Percentiles rank a stretch among this genome's conserved stretches.
These are phyloP conservation scores for Nasonia giraulti DNA, from an alignment of 1,140 invertebrate genomes.

Conservation along the genomic window DNA sequence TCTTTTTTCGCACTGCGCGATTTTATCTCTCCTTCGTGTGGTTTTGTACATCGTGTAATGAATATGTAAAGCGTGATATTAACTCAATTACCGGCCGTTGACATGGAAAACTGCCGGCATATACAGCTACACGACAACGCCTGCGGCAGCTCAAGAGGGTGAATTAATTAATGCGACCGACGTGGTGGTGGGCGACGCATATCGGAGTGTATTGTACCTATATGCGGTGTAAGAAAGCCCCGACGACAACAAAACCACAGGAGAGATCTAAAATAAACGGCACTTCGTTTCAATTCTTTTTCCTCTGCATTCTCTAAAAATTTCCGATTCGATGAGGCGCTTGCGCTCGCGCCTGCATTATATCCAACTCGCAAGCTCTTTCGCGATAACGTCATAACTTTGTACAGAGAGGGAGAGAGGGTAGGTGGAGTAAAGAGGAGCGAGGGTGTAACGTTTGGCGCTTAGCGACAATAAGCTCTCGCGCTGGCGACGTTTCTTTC, in stretches of 20 bases:
- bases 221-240: too few species aligned
- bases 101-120: neutral
- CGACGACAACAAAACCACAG: too few species aligned
- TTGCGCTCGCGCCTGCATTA: slow-evolving; percentile 15
- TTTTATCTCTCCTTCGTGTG: neutral
- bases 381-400: slow-evolving; percentile 44
- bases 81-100: neutral
- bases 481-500: slow-evolving; percentile 22
- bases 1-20: neutral
- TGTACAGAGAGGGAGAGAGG: neutral
- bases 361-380: neutral
- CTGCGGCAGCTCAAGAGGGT: neutral
- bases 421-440: neutral
- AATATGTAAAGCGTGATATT: too few species aligned
- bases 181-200: neutral
- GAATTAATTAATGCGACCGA: slow-evolving; percentile 18
- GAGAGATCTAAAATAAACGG: neutral
- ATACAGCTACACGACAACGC: neutral
- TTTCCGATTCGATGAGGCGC: slow-evolving; percentile 30
- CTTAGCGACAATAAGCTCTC: slow-evolving; percentile 37
- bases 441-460: slow-evolving; percentile 8
- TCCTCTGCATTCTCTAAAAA: neutral
- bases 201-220: neutral
- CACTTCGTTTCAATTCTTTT: neutral
- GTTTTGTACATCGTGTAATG: neutral